Evolutionary conservation across 2,888 invertebrate species (phyloP), one percentile per base, ranked within the genome.

Genomic region (Drosophila tripunctata): DNA sequence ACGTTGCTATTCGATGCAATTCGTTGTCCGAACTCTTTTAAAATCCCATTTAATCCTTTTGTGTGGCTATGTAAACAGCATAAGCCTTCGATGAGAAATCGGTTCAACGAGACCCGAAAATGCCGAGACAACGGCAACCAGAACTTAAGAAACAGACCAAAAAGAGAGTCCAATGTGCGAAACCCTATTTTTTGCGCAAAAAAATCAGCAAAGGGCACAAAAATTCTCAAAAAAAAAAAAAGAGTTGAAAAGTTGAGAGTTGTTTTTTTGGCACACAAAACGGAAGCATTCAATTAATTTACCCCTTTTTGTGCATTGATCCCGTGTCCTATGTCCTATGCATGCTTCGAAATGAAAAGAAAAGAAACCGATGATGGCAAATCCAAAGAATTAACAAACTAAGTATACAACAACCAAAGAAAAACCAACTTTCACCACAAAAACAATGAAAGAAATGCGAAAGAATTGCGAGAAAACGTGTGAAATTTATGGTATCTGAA

Each of bases 1-100:
- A 15, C 38, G 15, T 31, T 24, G 22, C 30, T 48, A 67, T 61
- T 60, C 10, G 62, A 54, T 67, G 73, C 73, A 67, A 56, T 67
- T 64, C 64, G 70, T 48, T 63, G 44, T 55, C 52, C 43, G 41
- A 56, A 44, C 68, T 81, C 54, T 48, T 70, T 78, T 67, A 68
- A 79, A 84, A 84, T 66, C 74, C 64, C 80, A 81, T 86, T 81
- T 81, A 81, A 81, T 81, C 81, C 86, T 66, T 82, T 86, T 81
- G 81, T 81, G 78, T 51, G 86, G 86, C 83, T 86, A 69, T 86
- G 83, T 86, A 81, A 81, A 81, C 81, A 81, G 75, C 86, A 52
- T 47, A 70, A 80, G 69, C 55, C 73, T 82, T n/a, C 67, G 60
- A 19, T 57, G 38, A 51, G 44, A 44, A 54, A 63, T 48, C 51